Evolutionary conservation across 2,888 invertebrate species (phyloP).

Genomic region (Drosophila parthenogenetica): DNA sequence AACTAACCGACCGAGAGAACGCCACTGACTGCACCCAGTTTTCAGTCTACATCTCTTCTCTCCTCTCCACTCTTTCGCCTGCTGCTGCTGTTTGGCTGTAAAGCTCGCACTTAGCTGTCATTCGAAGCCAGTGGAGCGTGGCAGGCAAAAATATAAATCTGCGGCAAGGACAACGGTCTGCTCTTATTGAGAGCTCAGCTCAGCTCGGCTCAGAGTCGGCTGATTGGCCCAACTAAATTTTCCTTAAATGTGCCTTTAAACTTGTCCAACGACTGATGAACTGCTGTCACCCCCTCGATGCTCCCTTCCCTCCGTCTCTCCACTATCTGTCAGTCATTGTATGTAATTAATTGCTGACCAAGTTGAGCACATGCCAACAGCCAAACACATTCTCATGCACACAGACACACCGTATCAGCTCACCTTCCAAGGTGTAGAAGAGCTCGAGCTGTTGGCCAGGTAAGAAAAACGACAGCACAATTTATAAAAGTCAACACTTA

Average conservation of each 20-base stretch:
- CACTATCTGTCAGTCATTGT: slow-evolving; percentile 34
- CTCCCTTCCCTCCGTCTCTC: neutral
- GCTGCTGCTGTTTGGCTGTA: slow-evolving; percentile 19
- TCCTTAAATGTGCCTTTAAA: slow-evolving; percentile 64
- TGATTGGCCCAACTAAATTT: slow-evolving; percentile 62
- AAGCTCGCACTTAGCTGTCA: slow-evolving; percentile 54
- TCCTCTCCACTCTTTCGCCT: slow-evolving; percentile 2
- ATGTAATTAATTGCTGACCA: slow-evolving; percentile 77
- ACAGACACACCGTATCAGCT: slow-evolving; percentile 29
- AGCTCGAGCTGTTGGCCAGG: slow-evolving; percentile 19
- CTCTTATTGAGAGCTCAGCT: slow-evolving; percentile 53
- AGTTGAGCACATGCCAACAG: slow-evolving; percentile 62
- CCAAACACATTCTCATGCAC: slow-evolving; percentile 39
- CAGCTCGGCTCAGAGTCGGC: neutral
- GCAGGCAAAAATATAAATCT: slow-evolving; percentile 70
- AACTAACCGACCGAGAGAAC: slow-evolving; percentile 51
- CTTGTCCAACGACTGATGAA: slow-evolving; percentile 45
- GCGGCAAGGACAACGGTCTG: slow-evolving; percentile 40
- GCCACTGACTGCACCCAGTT: slow-evolving; percentile 5
- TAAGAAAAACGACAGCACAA: slow-evolving; percentile 72
- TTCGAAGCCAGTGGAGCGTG: slow-evolving; percentile 65
- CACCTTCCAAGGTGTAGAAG: neutral
- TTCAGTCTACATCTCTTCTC: neutral
- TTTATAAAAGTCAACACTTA: slow-evolving; percentile 81
- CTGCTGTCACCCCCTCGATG: slow-evolving; percentile 25